Percentiles rank a stretch among this genome's conserved stretches.
Evolutionary conservation across 2,797 vertebrate species (phyloP).

Genomic region (Zalophus californianus): DNA sequence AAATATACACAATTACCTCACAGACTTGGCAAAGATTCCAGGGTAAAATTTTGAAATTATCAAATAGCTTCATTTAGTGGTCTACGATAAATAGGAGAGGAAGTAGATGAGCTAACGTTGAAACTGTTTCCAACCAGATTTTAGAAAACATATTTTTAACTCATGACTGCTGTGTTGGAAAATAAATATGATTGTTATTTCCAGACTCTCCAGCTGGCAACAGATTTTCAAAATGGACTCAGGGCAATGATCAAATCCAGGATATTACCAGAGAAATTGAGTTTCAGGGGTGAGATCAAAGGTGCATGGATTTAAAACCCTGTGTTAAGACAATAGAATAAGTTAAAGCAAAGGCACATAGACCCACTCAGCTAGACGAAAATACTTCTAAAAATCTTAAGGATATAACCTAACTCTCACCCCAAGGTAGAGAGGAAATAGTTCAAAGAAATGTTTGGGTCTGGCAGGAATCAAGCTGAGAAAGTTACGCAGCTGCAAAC

Average conservation of each 20-base stretch:
- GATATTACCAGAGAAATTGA: not conserved
- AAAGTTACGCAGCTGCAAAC: not conserved
- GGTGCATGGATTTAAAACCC: not conserved
- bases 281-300: not conserved
- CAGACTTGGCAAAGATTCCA: not conserved
- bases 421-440: not conserved
- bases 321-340: not conserved
- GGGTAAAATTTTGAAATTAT: not conserved
- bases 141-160: slow-evolving; percentile 62
- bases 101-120: not conserved
- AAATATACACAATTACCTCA: not conserved
- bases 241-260: not conserved
- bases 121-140: not conserved
- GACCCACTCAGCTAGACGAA: not conserved
- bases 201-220: slow-evolving; percentile 53
- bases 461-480: not conserved
- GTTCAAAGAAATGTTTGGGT: not conserved
- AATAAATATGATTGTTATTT: slow-evolving; percentile 67
- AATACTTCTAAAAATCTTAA: not conserved
- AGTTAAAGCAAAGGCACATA: not conserved
- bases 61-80: not conserved
- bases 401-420: not conserved
- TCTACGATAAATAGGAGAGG: not conserved
- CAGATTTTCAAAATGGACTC: slow-evolving; percentile 44
- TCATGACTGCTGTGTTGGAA: slow-evolving; percentile 9